Evolutionary conservation across 2,888 invertebrate species (phyloP).

Genomic region (Agriopis aurantiaria): DNA sequence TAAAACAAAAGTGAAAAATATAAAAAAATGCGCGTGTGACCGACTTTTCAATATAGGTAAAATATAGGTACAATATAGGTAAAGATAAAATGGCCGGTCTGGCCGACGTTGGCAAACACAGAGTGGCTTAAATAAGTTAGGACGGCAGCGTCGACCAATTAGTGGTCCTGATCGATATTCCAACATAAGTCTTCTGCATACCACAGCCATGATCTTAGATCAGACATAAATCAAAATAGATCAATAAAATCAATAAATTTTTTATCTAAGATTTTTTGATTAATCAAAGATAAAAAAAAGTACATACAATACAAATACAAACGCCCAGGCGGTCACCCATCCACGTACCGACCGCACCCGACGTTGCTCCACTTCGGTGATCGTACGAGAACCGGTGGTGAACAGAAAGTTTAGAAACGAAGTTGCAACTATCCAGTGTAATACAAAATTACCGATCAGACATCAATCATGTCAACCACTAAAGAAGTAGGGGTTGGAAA

Average conservation of each 20-base stretch:
- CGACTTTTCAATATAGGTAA: conserved; percentile 22
- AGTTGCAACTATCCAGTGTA: conserved; percentile 10
- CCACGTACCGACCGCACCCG: too few species aligned
- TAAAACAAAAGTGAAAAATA: too few species aligned
- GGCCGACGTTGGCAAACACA: conserved; percentile 29
- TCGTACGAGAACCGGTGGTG: too few species aligned
- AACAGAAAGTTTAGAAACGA: too few species aligned
- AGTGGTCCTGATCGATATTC: conserved; percentile 36
- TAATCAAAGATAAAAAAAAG: too few species aligned
- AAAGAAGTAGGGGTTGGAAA: conserved; percentile 49
- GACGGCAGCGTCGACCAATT: conserved; percentile 33
- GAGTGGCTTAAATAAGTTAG: conserved; percentile 38
- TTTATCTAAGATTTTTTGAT: too few species aligned
- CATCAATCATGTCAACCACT: conserved; percentile 53
- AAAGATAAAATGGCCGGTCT: conserved; percentile 27
- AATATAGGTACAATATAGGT: too few species aligned
- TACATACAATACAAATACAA: too few species aligned
- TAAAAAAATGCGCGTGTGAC: conserved; percentile 9
- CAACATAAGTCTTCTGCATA: conserved; percentile 23
- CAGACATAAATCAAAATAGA: too few species aligned
- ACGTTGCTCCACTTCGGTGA: too few species aligned
- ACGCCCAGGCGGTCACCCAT: too few species aligned
- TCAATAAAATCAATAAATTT: too few species aligned
- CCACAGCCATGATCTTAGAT: background rate
- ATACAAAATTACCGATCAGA: conserved; percentile 40